These are phyloP conservation scores for Kradibia gibbosae DNA, from an alignment of 1,140 invertebrate species.

Conservation along the genomic window DNA sequence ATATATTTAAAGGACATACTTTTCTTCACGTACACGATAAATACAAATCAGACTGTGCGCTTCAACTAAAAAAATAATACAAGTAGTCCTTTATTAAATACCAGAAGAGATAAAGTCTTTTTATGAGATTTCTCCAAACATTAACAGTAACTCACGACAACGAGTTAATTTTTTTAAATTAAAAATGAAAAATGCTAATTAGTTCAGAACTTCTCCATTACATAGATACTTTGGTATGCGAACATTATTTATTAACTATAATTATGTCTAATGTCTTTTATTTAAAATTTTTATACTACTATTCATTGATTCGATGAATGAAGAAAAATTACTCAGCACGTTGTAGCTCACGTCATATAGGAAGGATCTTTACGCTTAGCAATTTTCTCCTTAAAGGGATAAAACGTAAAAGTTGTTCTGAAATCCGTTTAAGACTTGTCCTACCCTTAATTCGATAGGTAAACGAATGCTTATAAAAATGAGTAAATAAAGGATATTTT, in stretches of 20 bases:
- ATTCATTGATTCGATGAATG: conserved; percentile 64
- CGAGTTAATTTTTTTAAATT: conserved; percentile 62
- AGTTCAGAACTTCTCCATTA: conserved; percentile 57
- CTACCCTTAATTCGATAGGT: neutral
- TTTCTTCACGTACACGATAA: neutral
- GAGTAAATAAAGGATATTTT: neutral
- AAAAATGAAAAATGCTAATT: conserved; percentile 72
- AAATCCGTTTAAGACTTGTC: neutral
- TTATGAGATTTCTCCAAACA: conserved; percentile 33
- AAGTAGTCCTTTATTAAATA: conserved; percentile 22
- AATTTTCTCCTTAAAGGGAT: conserved; percentile 36
- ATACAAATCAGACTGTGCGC: conserved; percentile 23
- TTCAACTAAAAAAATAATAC: conserved; percentile 31
- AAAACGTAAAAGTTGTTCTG: neutral
- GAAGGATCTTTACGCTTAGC: neutral
- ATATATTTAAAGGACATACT: too few relatives aligned
- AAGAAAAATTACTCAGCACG: conserved; percentile 59
- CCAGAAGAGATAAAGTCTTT: neutral
- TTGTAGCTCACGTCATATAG: neutral
- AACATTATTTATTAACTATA: neutral
- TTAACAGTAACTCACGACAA: conserved; percentile 41
- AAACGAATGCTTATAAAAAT: neutral
- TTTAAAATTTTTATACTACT: conserved; percentile 9
- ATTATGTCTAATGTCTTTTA: conserved; percentile 47
- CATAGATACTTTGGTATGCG: neutral